A percentile compares a stretch with the other conserved stretches of the same genome.
Evolutionary conservation across 1,140 invertebrate species (phyloP).

Genomic region (Phocides pigmalion): DNA sequence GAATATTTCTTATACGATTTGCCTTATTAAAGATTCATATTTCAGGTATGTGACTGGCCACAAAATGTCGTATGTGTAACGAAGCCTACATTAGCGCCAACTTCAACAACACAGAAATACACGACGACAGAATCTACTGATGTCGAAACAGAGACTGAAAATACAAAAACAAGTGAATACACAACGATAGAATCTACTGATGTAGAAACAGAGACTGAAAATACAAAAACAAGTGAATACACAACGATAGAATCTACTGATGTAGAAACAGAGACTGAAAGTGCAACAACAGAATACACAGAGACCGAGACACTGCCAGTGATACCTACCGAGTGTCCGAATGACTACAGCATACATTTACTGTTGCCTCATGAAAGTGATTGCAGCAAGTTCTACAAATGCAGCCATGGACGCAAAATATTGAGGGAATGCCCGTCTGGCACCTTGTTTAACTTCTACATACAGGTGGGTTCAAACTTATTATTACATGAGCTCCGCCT

Average conservation of each 20-base stretch:
- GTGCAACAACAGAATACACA: background rate
- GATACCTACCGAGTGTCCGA: constrained; percentile 2
- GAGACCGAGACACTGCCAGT: background rate
- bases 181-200: no score
- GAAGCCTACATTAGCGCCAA: background rate
- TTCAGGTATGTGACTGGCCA: no score
- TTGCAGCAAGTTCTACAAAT: constrained; percentile 66
- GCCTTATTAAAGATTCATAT: no score
- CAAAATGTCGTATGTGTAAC: no score
- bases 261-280: no score
- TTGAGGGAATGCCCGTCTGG: constrained; percentile 6
- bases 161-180: background rate
- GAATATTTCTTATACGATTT: no score
- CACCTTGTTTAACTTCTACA: constrained; percentile 3
- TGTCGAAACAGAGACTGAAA: no score
- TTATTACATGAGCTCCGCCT: no score
- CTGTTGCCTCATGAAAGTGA: constrained; percentile 53
- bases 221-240: background rate
- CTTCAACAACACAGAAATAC: background rate
- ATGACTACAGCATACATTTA: constrained; percentile 36
- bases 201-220: no score
- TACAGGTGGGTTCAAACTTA: constrained; percentile 5
- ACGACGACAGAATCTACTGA: no score
- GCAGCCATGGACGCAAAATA: constrained; percentile 28
- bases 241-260: no score